A percentile compares a stretch with the other conserved stretches of the same genome.
Conservation (phyloP, 2,113 vertebrate species). For the Onychostruthus taczanowskii region DNA sequence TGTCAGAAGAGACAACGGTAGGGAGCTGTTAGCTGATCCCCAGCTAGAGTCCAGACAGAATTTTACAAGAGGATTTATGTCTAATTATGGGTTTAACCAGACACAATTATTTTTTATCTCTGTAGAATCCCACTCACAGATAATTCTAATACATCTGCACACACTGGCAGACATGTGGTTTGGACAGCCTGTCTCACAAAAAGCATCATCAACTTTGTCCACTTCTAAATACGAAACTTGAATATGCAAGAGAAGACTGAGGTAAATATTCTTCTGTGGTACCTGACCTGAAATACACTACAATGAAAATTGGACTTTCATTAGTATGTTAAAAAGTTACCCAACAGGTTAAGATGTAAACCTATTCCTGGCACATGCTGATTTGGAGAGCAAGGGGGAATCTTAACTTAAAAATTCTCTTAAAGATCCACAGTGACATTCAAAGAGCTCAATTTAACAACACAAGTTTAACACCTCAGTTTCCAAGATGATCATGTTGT, state of each 20-base stretch:
- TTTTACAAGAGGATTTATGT: not conserved
- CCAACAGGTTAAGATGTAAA: not conserved
- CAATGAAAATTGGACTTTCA: not conserved
- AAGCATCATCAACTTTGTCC: not conserved
- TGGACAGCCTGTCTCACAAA: not conserved
- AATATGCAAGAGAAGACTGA: not conserved
- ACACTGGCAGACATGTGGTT: not conserved
- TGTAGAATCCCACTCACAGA: not conserved
- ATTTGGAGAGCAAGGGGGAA: not conserved
- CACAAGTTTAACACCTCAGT: not conserved
- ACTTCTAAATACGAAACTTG: not conserved
- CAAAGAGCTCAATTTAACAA: not conserved
- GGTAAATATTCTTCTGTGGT: not conserved
- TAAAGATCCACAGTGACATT: not conserved
- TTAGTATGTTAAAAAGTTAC: not conserved
- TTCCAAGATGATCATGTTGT: not conserved
- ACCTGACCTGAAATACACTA: not conserved
- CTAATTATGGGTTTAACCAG: not conserved
- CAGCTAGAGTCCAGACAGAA: not conserved
- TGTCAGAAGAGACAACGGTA: not conserved
- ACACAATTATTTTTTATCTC: not conserved
- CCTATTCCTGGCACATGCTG: not conserved
- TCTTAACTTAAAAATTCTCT: not conserved
- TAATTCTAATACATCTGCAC: not conserved
- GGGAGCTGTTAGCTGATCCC: not conserved